Conservation (phyloP, 2,888 invertebrate species). For the Eupithecia abbreviata region DNA sequence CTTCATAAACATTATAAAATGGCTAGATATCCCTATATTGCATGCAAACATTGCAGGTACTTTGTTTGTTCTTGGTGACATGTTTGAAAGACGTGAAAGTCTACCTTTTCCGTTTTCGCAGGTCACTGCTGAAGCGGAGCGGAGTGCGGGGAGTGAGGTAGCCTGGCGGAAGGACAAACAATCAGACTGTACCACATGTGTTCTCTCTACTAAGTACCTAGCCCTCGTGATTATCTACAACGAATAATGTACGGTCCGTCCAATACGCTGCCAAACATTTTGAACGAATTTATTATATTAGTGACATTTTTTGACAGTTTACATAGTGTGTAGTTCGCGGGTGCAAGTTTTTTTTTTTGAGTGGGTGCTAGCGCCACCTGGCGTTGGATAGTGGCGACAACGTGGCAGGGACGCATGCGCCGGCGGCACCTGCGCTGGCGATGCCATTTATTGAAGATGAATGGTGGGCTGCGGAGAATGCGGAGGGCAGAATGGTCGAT, state of each 20-base stretch:
- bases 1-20: no score
- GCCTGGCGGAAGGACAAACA: slow-evolving; percentile 62
- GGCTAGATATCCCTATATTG: not conserved
- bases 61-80: slow-evolving; percentile 19
- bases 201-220: slow-evolving; percentile 73
- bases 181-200: slow-evolving; percentile 65
- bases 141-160: slow-evolving; percentile 78
- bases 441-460: slow-evolving; percentile 99
- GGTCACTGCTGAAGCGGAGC: slow-evolving; percentile 80
- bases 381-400: slow-evolving; percentile 74
- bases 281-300: slow-evolving; percentile 80
- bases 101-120: slow-evolving; percentile 71
- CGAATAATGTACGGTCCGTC: slow-evolving; percentile 82
- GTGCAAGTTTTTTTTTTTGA: slow-evolving; percentile 61
- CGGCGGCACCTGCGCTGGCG: slow-evolving; percentile 87
- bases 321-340: slow-evolving; percentile 64
- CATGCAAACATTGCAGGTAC: not conserved
- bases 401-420: slow-evolving; percentile 87
- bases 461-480: slow-evolving; percentile 97
- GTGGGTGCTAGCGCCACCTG: slow-evolving; percentile 66
- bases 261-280: slow-evolving; percentile 79
- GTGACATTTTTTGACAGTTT: slow-evolving; percentile 62
- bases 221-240: slow-evolving; percentile 64
- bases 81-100: slow-evolving; percentile 78
- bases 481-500: slow-evolving; percentile 94